Base-by-base conservation (phyloP, 2,888 invertebrate species). In the Tipula vernalis region DNA sequence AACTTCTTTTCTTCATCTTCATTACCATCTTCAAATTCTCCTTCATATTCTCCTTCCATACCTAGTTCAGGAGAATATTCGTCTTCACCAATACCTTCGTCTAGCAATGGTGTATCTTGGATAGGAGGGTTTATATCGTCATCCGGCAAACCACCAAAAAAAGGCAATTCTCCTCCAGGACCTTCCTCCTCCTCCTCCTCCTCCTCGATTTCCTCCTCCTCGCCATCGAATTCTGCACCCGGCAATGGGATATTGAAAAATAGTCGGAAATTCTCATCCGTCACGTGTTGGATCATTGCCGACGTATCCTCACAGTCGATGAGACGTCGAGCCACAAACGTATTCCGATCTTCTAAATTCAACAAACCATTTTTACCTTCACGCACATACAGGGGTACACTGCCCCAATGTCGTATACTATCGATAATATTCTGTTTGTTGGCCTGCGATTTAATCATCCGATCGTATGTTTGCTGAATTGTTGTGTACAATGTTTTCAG, bases 301-400 rank as follows among this genome's bases (percentile, higher is more conserved):
- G 94, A 93, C 28, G 95, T 94, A 0, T 90, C 90, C 0, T 91
- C 87, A 42, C 93, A 93, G 44, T 90, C 89, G 0, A 90, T 88
- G n/a, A 92, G 91, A 86, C 91, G 89, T 6, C 87, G 87, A 5
- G 86, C 87, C 3, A 90, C 86, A 18, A 90, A 90, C 0, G 86
- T 86, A 12, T 87, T 85, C 0, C 90, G 88, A 4, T 90, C 89
- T 2, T 90, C 89, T 1, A 94, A 92, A 41, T 93, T 93, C 0
- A 96, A 90, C 85, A 93, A 89, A 36, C 91, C 91, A 89, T 94
- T 94, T 0, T 93, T 92, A 88, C 95, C 95, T 89, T 95, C 96
- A 36, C 98, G 92, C 89, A 95, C 94, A 90, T 96, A 96, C 6
- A 98, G 91, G 0, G 98, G 96, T 13, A 92, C 89, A 88, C 94